Evolutionary conservation across 2,113 vertebrate genomes (phyloP).

Genomic region (Tor tambroides): DNA sequence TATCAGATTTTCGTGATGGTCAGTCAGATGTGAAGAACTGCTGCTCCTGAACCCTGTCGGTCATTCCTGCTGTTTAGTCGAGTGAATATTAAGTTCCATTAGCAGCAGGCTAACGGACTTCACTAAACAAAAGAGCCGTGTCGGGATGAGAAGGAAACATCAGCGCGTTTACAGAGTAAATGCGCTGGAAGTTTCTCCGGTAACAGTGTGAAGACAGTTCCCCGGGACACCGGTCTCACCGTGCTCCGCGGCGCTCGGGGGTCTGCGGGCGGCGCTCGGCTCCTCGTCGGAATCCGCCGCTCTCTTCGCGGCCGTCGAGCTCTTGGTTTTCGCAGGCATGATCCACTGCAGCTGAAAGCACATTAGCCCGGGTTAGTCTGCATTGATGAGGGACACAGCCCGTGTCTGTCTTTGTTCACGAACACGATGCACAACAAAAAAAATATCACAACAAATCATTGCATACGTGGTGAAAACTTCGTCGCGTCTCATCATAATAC

Average conservation of each 20-base stretch:
- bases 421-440: not conserved
- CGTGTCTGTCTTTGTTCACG: not conserved
- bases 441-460: too few relatives aligned
- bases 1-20: too few relatives aligned
- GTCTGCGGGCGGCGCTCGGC: not conserved
- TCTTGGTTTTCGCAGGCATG: conserved; percentile 22
- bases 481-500: too few relatives aligned
- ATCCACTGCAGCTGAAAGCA: not conserved
- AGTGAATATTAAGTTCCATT: too few relatives aligned
- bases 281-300: conserved; percentile 10
- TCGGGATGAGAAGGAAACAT: too few relatives aligned
- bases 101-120: too few relatives aligned
- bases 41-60: too few relatives aligned
- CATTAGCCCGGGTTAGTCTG: not conserved
- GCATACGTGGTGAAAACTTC: not conserved
- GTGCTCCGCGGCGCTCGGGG: not conserved
- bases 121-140: too few relatives aligned
- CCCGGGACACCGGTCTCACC: not conserved
- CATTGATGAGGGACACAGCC: not conserved
- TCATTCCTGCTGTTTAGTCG: too few relatives aligned
- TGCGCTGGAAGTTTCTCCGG: too few relatives aligned
- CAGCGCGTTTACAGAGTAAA: too few relatives aligned
- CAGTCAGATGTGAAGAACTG: too few relatives aligned
- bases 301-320: conserved; percentile 6
- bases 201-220: not conserved